Percentiles rank a stretch among this genome's conserved stretches.
Conservation (phyloP, 2,888 invertebrate species). For the Microctonus aethiopoides region DNA sequence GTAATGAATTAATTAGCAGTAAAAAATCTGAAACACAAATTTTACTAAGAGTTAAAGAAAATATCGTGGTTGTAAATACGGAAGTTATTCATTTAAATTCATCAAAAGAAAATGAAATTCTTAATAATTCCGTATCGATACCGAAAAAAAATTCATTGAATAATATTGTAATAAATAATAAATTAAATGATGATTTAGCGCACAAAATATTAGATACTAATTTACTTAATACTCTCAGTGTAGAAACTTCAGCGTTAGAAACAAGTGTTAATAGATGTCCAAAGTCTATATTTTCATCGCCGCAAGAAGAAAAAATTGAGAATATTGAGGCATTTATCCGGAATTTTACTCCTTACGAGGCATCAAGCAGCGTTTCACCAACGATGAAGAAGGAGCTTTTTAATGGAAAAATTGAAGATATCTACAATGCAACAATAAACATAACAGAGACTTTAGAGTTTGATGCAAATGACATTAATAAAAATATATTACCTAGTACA, state of each 20-base stretch:
- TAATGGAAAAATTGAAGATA: constrained; percentile 6
- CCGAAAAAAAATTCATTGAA: neutral
- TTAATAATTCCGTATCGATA: constrained; percentile 26
- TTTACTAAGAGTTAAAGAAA: constrained; percentile 6
- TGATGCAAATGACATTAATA: neutral
- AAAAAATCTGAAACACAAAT: constrained; percentile 6
- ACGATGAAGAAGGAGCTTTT: constrained; percentile 13
- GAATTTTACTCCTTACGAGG: constrained; percentile 36
- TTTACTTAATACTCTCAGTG: constrained; percentile 14
- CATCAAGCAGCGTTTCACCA: neutral
- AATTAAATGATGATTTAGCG: neutral
- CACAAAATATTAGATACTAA: constrained; percentile 23
- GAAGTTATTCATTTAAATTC: neutral
- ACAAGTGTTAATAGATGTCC: neutral
- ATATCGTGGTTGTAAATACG: constrained; percentile 3
- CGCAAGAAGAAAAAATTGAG: constrained; percentile 46
- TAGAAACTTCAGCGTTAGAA: constrained; percentile 1
- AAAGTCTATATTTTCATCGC: constrained; percentile 24
- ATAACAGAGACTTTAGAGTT: constrained; percentile 25
- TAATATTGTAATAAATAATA: neutral
- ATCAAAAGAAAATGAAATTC: constrained; percentile 45
- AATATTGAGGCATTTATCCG: constrained; percentile 46
- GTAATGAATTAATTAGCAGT: neutral
- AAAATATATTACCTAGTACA: constrained; percentile 23
- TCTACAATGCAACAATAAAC: constrained; percentile 27